These are phyloP conservation scores for Alaudala cheleensis DNA, from an alignment of 2,113 vertebrate species.

Conservation along the genomic window DNA sequence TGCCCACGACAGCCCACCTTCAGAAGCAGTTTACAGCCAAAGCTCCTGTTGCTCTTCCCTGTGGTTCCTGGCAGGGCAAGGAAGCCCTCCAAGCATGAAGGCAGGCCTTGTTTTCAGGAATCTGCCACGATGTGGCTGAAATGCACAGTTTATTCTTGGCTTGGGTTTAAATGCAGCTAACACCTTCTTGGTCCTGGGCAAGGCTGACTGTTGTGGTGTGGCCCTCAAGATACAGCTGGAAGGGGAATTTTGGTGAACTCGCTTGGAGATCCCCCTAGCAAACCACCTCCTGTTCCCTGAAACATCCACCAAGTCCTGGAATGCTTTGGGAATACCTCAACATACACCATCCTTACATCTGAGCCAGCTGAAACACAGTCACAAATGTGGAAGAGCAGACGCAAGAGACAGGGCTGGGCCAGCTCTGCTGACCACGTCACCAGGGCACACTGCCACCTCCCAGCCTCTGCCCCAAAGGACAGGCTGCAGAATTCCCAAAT, in stretches of 20 bases:
- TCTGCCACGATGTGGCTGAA: not conserved
- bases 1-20: not conserved
- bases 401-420: not conserved
- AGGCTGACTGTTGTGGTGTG: not conserved
- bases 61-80: conserved; percentile 40
- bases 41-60: conserved; percentile 34
- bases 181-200: not conserved
- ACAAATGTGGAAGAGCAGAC: not conserved
- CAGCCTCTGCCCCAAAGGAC: not conserved
- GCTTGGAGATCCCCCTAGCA: not conserved
- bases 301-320: not conserved
- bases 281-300: not conserved
- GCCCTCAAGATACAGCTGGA: not conserved
- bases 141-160: conserved; percentile 27
- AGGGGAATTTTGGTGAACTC: not conserved
- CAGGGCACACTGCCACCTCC: not conserved
- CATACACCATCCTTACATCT: not conserved
- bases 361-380: not conserved
- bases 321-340: not conserved
- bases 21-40: conserved; percentile 9
- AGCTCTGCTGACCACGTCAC: not conserved
- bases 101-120: conserved; percentile 48
- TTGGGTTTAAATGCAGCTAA: not conserved
- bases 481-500: not conserved
- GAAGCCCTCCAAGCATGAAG: conserved; percentile 51